Percentiles rank a stretch among this genome's conserved stretches.
Conservation (phyloP, 2,888 invertebrate species). For the Phaonia tiefii region DNA sequence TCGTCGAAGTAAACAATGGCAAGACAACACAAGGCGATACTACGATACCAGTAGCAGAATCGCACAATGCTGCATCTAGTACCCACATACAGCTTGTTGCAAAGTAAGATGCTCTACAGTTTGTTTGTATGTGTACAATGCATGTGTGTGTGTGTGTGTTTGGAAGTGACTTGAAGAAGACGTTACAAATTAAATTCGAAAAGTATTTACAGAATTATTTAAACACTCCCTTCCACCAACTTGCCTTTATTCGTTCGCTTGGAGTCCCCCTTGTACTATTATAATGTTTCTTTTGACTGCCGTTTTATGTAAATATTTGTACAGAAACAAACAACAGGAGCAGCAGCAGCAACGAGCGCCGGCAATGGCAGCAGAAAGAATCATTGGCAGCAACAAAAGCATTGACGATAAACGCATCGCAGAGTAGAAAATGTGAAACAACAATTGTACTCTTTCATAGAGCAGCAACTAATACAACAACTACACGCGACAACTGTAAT, state of each 20-base stretch:
- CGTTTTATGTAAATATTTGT: slow-evolving; percentile 50
- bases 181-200: slow-evolving; percentile 55
- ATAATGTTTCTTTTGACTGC: slow-evolving; percentile 32
- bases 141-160: background rate
- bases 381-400: slow-evolving; percentile 6
- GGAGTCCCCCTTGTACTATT: slow-evolving; percentile 10
- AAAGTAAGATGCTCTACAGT: background rate
- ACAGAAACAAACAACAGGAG: slow-evolving; percentile 29
- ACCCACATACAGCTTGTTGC: slow-evolving; percentile 1
- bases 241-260: background rate
- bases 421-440: background rate
- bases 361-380: background rate
- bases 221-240: slow-evolving; percentile 43
- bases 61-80: background rate
- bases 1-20: too few relatives aligned
- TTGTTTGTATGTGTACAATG: background rate
- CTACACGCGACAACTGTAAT: slow-evolving; percentile 19
- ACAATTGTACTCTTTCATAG: background rate
- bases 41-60: background rate
- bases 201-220: slow-evolving; percentile 60
- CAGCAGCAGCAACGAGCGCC: background rate
- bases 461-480: slow-evolving; percentile 14
- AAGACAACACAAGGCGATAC: too few relatives aligned
- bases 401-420: slow-evolving; percentile 21
- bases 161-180: background rate